phyloP scores from a whole-genome alignment of 2,113 vertebrate species.

The Silurus asotus region DNA sequence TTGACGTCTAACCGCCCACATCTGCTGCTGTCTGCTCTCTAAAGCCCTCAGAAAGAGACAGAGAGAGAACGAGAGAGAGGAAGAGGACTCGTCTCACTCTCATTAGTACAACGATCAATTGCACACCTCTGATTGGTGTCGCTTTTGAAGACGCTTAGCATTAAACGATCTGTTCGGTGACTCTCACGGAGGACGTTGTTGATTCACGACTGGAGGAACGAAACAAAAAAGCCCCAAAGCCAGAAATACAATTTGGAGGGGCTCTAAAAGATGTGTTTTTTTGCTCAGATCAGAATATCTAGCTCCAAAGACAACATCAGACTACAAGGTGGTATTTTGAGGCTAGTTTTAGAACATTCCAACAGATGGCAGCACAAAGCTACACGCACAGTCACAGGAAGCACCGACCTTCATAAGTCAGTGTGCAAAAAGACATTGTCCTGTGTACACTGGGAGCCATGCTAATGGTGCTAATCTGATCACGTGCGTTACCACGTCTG shows the following conservation, averaged over 20 bases:
- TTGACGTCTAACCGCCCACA: slow-evolving; percentile 42
- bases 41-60: slow-evolving; percentile 4
- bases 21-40: slow-evolving; percentile 32
- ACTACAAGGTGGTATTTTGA: too few species aligned
- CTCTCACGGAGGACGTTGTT: not conserved
- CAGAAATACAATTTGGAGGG: not conserved
- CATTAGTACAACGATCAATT: not conserved
- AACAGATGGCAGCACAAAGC: too few species aligned
- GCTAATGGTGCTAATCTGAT: too few species aligned
- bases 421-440: too few species aligned
- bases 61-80: not conserved
- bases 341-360: too few species aligned
- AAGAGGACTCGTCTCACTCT: not conserved
- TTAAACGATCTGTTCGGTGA: not conserved
- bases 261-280: not conserved
- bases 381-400: too few species aligned
- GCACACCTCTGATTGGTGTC: not conserved
- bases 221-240: too few species aligned
- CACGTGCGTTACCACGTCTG: too few species aligned
- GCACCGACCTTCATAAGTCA: too few species aligned
- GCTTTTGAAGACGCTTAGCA: not conserved
- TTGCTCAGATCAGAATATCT: not conserved
- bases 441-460: too few species aligned
- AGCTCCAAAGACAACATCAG: too few species aligned
- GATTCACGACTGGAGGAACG: not conserved